Conservation (phyloP, 2,113 vertebrate genomes). For the Malurus elegans region DNA sequence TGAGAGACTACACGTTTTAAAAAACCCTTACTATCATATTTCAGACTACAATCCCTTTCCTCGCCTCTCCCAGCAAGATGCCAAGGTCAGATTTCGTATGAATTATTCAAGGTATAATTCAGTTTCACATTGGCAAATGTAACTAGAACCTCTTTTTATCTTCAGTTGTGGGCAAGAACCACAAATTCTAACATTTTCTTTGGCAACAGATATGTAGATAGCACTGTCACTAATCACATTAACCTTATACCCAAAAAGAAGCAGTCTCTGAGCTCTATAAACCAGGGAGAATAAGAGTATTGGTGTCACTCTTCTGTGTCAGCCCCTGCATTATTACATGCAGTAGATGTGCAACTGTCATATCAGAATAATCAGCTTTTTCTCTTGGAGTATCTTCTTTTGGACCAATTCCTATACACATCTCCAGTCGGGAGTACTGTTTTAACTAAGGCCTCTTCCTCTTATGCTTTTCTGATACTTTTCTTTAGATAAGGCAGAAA, state of each 20-base stretch:
- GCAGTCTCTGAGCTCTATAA: not conserved
- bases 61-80: not conserved
- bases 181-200: not conserved
- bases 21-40: not conserved
- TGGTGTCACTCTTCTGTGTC: not conserved
- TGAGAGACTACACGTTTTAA: not conserved
- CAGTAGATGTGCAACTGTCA: not conserved
- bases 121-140: not conserved
- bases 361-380: not conserved
- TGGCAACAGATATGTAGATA: not conserved
- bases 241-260: not conserved
- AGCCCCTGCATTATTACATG: not conserved
- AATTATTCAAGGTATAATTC: constrained; percentile 39
- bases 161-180: not conserved
- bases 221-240: not conserved
- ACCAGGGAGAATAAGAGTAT: not conserved
- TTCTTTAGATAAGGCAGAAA: not conserved
- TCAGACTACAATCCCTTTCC: constrained; percentile 11
- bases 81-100: constrained; percentile 1
- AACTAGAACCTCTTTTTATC: not conserved
- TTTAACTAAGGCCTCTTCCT: not conserved
- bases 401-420: not conserved
- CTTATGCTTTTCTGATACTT: not conserved
- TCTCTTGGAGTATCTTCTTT: not conserved
- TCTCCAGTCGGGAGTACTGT: not conserved